Evolutionary conservation across 1,140 invertebrate genomes (phyloP).

Genomic region (Tetragonula clypearis): DNA sequence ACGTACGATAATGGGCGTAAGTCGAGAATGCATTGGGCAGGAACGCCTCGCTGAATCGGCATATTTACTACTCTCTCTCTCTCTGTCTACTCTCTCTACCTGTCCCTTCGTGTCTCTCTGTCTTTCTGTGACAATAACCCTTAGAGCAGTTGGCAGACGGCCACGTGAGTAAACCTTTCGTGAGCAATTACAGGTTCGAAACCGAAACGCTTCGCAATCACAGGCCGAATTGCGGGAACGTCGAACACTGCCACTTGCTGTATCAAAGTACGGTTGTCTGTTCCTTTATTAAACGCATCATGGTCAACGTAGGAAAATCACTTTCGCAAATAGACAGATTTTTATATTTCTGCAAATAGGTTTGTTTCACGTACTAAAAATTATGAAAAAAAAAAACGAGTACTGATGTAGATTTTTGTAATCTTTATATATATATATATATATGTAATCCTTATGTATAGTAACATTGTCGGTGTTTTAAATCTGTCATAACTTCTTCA

Average conservation of each 20-base stretch:
- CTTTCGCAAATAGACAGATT: no score
- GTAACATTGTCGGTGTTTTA: no score
- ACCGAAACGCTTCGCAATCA: slow-evolving; percentile 40
- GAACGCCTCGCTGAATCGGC: slow-evolving; percentile 35
- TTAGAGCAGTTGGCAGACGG: slow-evolving; percentile 41
- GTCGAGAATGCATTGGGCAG: slow-evolving; percentile 23
- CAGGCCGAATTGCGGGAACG: slow-evolving; percentile 1
- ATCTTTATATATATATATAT: no score
- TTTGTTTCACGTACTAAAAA: no score
- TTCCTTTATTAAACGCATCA: neutral
- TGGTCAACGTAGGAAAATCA: neutral
- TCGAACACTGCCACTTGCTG: neutral
- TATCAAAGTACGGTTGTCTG: neutral
- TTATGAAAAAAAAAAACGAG: no score
- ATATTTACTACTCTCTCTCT: slow-evolving; percentile 25
- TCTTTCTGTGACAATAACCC: slow-evolving; percentile 47
- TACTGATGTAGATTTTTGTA: no score
- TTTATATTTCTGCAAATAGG: no score
- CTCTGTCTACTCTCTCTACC: neutral
- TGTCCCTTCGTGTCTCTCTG: neutral
- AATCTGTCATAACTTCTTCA: no score
- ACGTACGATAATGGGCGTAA: slow-evolving; percentile 37
- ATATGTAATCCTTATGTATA: no score
- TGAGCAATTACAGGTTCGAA: slow-evolving; percentile 47
- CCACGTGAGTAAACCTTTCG: slow-evolving; percentile 52